phyloP scores from a whole-genome alignment of 2,797 vertebrate species.

The Hozukius guyotensis region DNA sequence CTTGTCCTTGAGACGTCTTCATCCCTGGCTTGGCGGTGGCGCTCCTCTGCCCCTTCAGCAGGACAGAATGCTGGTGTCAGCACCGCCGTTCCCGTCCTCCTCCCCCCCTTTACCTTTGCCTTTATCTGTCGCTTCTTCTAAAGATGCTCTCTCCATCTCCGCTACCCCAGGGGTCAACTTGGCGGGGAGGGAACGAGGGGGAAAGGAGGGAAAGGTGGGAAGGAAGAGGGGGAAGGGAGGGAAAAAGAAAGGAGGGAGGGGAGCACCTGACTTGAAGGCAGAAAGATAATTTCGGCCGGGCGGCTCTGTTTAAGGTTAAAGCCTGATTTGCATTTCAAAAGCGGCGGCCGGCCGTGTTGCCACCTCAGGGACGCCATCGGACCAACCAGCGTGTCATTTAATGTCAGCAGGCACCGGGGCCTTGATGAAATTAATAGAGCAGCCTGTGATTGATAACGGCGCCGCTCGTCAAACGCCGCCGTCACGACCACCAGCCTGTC shows the following conservation, averaged over 20 bases:
- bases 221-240: constrained; percentile 4
- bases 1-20: constrained; percentile 88
- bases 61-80: constrained; percentile 76
- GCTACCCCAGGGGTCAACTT: constrained; percentile 66
- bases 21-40: constrained; percentile 58
- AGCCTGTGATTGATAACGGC: constrained; percentile 84
- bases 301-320: constrained; percentile 86
- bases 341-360: constrained; percentile 55
- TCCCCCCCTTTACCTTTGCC: constrained; percentile 63
- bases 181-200: constrained; percentile 20
- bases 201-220: constrained; percentile 18
- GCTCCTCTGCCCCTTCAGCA: constrained; percentile 59
- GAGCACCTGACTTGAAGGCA: constrained; percentile 76
- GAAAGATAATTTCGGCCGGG: constrained; percentile 73
- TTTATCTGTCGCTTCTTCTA: constrained; percentile 76
- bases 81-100: constrained; percentile 28
- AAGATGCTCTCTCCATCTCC: constrained; percentile 78
- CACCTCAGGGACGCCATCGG: constrained; percentile 77
- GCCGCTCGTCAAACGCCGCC: constrained; percentile 59
- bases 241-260: constrained; percentile 17
- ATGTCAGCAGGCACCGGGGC: constrained; percentile 81
- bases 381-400: constrained; percentile 81
- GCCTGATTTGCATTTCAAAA: constrained; percentile 89
- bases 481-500: constrained; percentile 33
- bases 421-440: constrained; percentile 87